Evolutionary conservation across 1,140 invertebrate genomes (phyloP).

Genomic region (Dermatophagoides farinae): DNA sequence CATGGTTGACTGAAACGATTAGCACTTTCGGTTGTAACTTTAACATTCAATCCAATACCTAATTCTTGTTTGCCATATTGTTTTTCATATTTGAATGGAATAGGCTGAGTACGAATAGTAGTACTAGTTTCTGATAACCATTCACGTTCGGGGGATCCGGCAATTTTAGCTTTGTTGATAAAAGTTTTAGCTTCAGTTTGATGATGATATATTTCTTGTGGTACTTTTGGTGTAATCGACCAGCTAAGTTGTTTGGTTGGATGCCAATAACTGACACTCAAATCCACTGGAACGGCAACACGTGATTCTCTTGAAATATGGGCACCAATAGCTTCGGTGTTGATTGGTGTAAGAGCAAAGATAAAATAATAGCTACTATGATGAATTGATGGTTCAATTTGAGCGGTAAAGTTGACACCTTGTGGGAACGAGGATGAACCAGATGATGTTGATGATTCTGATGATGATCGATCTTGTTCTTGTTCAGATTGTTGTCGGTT

Average conservation of each 20-base stretch:
- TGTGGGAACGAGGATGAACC: background rate
- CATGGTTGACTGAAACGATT: slow-evolving; percentile 1
- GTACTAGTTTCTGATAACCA: slow-evolving; percentile 4
- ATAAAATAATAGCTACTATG: slow-evolving; percentile 6
- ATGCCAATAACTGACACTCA: background rate
- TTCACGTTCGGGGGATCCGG: slow-evolving; percentile 6
- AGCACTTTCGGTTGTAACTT: slow-evolving; percentile 9
- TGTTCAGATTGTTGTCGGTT: slow-evolving; percentile 1
- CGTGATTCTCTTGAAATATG: slow-evolving; percentile 11
- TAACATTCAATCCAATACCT: slow-evolving; percentile 11
- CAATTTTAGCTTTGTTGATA: slow-evolving; percentile 8
- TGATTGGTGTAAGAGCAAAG: slow-evolving; percentile 10
- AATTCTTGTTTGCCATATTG: background rate
- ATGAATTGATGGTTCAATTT: slow-evolving; percentile 9
- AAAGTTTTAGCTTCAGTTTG: slow-evolving; percentile 15
- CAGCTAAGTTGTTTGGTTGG: slow-evolving; percentile 10
- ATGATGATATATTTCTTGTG: slow-evolving; percentile 11
- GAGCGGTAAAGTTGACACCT: slow-evolving; percentile 14
- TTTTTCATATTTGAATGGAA: slow-evolving; percentile 9
- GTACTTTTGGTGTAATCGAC: slow-evolving; percentile 11
- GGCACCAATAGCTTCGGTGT: slow-evolving; percentile 6
- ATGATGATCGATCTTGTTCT: background rate
- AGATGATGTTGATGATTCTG: background rate
- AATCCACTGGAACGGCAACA: slow-evolving; percentile 12
- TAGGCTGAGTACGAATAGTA: background rate